These are phyloP conservation scores for Muscicapa striata DNA, from an alignment of 2,797 vertebrate species.

Conservation along the genomic window DNA sequence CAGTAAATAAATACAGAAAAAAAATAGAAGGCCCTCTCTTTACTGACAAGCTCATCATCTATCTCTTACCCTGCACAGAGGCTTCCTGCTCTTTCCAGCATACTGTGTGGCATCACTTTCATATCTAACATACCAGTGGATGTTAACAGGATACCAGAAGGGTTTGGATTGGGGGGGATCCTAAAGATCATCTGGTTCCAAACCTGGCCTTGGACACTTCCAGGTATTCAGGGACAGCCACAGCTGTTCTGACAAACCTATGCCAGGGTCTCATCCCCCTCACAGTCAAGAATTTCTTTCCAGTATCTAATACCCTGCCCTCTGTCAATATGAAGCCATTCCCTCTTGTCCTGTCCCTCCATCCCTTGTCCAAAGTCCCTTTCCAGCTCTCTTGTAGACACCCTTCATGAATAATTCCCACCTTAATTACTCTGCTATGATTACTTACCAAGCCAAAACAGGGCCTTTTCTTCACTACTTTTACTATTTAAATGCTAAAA, in stretches of 20 bases:
- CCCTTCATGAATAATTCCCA: not conserved
- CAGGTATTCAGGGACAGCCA: not conserved
- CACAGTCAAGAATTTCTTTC: not conserved
- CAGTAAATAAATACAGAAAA: not conserved
- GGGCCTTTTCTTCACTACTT: not conserved
- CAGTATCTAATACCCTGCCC: not conserved
- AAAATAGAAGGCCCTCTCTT: not conserved
- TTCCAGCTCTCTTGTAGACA: not conserved
- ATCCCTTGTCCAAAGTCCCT: not conserved
- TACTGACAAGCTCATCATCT: not conserved
- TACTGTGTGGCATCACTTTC: not conserved
- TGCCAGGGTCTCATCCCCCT: rapidly evolving
- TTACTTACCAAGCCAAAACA: not conserved
- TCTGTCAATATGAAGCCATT: not conserved
- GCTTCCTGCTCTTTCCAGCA: not conserved
- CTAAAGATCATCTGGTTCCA: not conserved
- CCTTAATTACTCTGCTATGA: not conserved
- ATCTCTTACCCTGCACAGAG: not conserved
- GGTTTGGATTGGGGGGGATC: not conserved
- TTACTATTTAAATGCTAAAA: not conserved
- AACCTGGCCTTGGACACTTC: rapidly evolving
- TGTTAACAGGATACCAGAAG: not conserved
- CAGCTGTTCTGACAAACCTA: rapidly evolving
- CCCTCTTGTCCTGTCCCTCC: not conserved
- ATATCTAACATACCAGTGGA: rapidly evolving